Percentiles rank a stretch among this genome's conserved stretches.
Evolutionary conservation across 2,797 vertebrate genomes (phyloP).

Genomic region (Myotis planiceps): DNA sequence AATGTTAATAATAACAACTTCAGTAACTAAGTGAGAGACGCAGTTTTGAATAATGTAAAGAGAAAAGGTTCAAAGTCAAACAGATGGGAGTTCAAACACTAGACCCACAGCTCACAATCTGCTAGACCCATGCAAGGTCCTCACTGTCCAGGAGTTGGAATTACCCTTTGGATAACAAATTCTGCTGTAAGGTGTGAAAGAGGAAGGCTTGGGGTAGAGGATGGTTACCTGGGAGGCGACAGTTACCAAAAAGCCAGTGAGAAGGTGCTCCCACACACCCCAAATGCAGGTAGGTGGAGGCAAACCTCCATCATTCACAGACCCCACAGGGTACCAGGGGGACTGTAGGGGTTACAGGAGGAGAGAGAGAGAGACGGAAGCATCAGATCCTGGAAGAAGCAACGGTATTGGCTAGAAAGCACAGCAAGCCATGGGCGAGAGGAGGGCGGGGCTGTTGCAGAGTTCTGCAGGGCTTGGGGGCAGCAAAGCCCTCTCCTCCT

Average conservation of each 20-base stretch:
- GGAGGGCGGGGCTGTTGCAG: accelerated
- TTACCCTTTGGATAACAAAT: not conserved
- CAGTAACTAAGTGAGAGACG: not conserved
- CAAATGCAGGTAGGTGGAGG: not conserved
- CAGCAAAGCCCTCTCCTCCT: not conserved
- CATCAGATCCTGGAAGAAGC: not conserved
- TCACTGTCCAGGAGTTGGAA: not conserved
- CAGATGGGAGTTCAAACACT: not conserved
- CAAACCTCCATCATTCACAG: not conserved
- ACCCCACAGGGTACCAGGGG: not conserved
- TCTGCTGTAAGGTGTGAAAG: not conserved
- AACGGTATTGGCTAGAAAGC: not conserved
- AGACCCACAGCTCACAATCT: not conserved
- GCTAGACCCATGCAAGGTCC: not conserved
- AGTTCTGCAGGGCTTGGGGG: not conserved
- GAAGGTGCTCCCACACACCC: not conserved
- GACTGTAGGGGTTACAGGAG: no score
- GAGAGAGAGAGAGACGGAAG: not conserved
- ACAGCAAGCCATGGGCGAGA: no score
- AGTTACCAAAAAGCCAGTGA: not conserved
- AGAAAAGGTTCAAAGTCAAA: not conserved
- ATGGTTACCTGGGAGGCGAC: not conserved
- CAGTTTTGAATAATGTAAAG: not conserved
- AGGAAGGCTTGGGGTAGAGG: not conserved
- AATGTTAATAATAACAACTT: not conserved